phyloP scores from a whole-genome alignment of 37 sponge, comb jelly and placozoan species.

The Agelas oroides region DNA sequence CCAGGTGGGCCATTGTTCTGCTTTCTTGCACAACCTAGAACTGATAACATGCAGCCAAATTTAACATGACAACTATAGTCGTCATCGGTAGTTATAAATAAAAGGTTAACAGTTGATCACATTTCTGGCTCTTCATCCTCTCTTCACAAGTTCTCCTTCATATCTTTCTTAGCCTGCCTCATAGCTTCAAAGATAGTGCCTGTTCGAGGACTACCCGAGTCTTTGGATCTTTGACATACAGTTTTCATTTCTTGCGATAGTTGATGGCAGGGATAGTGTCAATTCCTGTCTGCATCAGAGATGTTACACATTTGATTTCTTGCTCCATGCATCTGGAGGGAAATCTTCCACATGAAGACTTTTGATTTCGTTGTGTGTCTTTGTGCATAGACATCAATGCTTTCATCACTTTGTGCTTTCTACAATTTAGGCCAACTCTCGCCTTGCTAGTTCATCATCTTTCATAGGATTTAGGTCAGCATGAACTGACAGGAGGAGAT shows the following conservation, averaged over 20 bases:
- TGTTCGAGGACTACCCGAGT: background rate
- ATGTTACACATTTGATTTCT: background rate
- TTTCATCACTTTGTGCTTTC: background rate
- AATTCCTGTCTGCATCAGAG: background rate
- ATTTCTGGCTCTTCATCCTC: background rate
- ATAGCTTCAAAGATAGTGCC: background rate
- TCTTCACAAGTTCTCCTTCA: background rate
- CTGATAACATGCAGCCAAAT: no score
- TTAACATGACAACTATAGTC: no score
- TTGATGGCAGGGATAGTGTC: background rate
- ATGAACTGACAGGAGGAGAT: background rate
- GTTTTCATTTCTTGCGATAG: background rate
- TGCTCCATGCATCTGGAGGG: background rate
- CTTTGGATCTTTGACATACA: background rate
- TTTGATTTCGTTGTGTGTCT: background rate
- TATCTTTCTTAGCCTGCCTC: background rate
- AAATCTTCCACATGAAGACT: background rate
- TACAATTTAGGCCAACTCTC: background rate
- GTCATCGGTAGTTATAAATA: no score
- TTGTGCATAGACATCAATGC: background rate
- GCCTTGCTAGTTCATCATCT: no score
- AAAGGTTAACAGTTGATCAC: conserved; percentile 17
- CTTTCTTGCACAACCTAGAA: no score
- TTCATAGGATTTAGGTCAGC: background rate
- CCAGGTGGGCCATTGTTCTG: no score